Evolutionary conservation across 2,797 vertebrate species (phyloP), one percentile per base, ranked within the genome.

Genomic region (Heterohyrax brucei): DNA sequence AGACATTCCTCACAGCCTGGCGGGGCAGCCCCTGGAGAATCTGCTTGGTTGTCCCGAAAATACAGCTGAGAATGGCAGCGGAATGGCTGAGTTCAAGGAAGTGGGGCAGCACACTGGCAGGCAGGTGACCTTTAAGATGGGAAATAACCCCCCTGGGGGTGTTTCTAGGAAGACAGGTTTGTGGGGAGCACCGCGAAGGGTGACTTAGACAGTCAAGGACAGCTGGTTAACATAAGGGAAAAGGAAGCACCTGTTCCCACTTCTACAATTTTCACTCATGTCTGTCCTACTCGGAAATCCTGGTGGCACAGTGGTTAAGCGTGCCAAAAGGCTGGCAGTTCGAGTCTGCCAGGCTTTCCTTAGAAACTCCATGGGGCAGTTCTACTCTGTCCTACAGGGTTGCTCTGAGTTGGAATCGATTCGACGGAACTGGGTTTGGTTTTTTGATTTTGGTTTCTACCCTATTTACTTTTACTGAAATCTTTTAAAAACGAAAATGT

Each of bases 401-500:
- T 39, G 39, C 39, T 39, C 39, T 39, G 39, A 39, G 39, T 39
- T 39, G 39, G 39, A 39, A 39, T 3, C 39, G 39, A 39, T 39
- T 39, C 39, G 39, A 39, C 39, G 39, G 39, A 39, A 39, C 39
- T 39, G 39, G 39, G 39, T 39, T 39, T 39, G 39, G 39, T 39
- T 39, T 39, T 39, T 39, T 39, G 39, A 39, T 39, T 39, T 39
- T 39, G 39, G 39, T 21, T 22, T 24, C 28, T 66, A 66, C 62
- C 9, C 7, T 10, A 39, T 66, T 30, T 93, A 53, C n/a, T 91
- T 83, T 91, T 46, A 91, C 46, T 56, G 24, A 70, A 79, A 46
- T 53, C 21, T 84, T 96, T 61, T 30, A 79, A 91, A 94, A 83
- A 14, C 76, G 61, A 89, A 95, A 92, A 48, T 39, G 7, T 70